Evolutionary conservation across 2,888 invertebrate genomes (phyloP), one percentile per base, ranked within the genome.

Genomic region (Heliconius ismenius): DNA sequence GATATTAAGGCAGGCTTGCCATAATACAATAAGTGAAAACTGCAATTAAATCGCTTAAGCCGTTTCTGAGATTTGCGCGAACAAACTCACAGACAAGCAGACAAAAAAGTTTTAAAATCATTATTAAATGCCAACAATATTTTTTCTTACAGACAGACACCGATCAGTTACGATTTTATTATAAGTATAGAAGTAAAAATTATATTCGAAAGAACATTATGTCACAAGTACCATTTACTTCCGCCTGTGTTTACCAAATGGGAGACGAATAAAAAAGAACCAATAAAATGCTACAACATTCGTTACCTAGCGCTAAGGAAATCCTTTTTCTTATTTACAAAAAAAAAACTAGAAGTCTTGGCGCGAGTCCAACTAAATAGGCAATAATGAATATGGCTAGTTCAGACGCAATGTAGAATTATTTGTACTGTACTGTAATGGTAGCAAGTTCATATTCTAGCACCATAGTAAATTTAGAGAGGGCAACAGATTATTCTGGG

Each of bases 311-410:
- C 65, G 72, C 49, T 68, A 78, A 73, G 76, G 74, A 76, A 78
- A 62, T 74, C 70, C 62, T 77, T 75, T 80, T 75, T 75, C 70
- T 79, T 75, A 68, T 76, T 76, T 75, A 75, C 65, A 39, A 73
- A 77, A 78, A 77, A 78, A 79, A 78, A 79, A 81, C 43, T 79
- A 80, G 80, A 79, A 70, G 77, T 70, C 49, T 77, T 81, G 81
- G 81, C 81, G 26, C 49, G 60, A 21, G 63, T 76, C 80, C 80
- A 80, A 77, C 68, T 74, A 62, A 75, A 80, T 75, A 80, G 62
- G 75, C 75, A 75, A 80, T 80, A 80, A 79, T 79, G 76, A 78
- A 77, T 58, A 49, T 78, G 67, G 76, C 75, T 68, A 68, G 75
- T 78, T 78, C 24, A 65, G 15, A 65, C 65, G 24, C 65, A 39